Evolutionary conservation across 2,797 vertebrate species (phyloP).

Genomic region (Scolopax bukidnonensis): DNA sequence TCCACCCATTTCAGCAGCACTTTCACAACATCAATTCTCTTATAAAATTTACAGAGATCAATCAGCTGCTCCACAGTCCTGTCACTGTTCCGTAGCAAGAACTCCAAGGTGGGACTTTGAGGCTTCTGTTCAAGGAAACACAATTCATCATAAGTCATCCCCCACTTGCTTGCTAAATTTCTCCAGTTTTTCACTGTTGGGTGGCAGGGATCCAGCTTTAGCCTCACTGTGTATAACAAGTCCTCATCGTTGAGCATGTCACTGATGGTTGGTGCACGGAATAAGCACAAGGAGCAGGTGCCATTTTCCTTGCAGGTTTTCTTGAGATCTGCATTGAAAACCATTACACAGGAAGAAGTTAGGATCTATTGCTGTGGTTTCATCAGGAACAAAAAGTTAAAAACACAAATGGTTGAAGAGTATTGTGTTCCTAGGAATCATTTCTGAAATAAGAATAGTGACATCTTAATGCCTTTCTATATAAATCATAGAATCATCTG

Average conservation of each 20-base stretch:
- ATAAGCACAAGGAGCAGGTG: slow-evolving; percentile 71
- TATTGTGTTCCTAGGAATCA: background rate
- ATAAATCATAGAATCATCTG: background rate
- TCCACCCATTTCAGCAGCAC: slow-evolving; percentile 93
- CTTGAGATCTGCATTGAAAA: slow-evolving; percentile 67
- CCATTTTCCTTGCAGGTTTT: slow-evolving; percentile 64
- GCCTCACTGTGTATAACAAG: slow-evolving; percentile 89
- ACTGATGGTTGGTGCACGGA: slow-evolving; percentile 90
- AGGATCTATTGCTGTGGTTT: background rate
- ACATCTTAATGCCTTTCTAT: background rate
- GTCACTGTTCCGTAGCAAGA: slow-evolving; percentile 93
- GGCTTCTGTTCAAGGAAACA: slow-evolving; percentile 92
- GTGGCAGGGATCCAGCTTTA: slow-evolving; percentile 95
- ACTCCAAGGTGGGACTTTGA: slow-evolving; percentile 94
- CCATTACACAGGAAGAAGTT: slow-evolving; percentile 8
- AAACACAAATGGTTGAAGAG: background rate
- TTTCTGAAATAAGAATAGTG: background rate
- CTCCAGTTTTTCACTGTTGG: slow-evolving; percentile 99
- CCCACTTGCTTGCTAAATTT: slow-evolving; percentile 99
- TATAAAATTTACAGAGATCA: slow-evolving; percentile 93
- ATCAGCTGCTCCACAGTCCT: slow-evolving; percentile 92
- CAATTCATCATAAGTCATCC: slow-evolving; percentile 97
- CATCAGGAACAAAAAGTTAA: background rate
- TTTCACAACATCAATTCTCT: slow-evolving; percentile 91
- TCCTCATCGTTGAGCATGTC: slow-evolving; percentile 98